Evolutionary conservation across 2,888 invertebrate genomes (phyloP), one percentile per base, ranked within the genome.

Genomic region (Morinoia aosen): DNA sequence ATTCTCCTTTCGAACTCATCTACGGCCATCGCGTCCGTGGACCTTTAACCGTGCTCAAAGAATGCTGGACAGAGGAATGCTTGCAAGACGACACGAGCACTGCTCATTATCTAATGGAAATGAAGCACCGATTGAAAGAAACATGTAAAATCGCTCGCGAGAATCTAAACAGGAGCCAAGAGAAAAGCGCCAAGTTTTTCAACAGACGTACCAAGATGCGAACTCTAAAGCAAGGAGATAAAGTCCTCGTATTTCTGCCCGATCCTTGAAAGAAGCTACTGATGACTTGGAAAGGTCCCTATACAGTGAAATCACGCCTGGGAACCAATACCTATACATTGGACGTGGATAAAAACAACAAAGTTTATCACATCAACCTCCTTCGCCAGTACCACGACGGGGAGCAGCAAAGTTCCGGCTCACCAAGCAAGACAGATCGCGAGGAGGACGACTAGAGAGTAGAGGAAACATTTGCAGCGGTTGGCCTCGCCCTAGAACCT

Each of bases 241-340:
- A n/a, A n/a, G 88, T n/a, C 88, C 88, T 88, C 88, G 88, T 88
- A 12, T 88, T 88, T 88, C 48, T 88, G 88, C 88, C 88, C n/a
- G n/a, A 39, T 12, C 2, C 39, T 19, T 2, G 12, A 12, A 88
- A 88, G 8, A 88, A 88, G 88, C 88, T 88, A 25, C 88, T 88
- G 0, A 88, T n/a, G 88, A 88, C 88, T 19, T 88, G 88, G 88
- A 88, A 25, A 88, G 88, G 88, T 12, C 88, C 88, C 12, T 88
- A 88, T 25, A 33, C 88, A 33, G 33, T 88, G 5, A 88, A 11
- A 39, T 88, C 88, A 11, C 88, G n/a, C 25, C 88, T 88, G 39
- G 88, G 88, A 11, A 88, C 88, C n/a, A 8, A 88, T 88, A 88
- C 88, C 2, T 88, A 88, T n/a, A 19, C 88, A n/a, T n/a, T 88